Base-by-base conservation (phyloP, 2,888 invertebrate genomes). In the Drosophila mayaguana region DNA sequence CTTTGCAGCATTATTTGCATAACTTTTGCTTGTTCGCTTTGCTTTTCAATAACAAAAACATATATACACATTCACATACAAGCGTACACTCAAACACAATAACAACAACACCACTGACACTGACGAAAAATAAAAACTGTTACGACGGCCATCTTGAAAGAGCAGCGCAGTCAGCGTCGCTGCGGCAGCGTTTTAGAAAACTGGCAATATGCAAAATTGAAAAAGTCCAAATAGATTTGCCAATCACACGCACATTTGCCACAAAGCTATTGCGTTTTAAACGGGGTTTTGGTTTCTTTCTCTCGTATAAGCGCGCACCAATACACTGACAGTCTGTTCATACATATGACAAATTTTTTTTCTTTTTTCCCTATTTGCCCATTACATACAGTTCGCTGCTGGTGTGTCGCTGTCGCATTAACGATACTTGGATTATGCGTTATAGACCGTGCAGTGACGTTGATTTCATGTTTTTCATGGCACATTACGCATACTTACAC, bases 111-210 rank as follows among this genome's bases (percentile, higher is more conserved):
- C 32, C 75, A 80, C 80, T 72, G 80, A 79, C 86, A 86, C 78
- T 75, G 77, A 76, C 86, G 78, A 74, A 86, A 79, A 79, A 81
- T 80, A 86, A 83, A 89, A 89, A 91, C 89, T 90, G 90, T 91
- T 92, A 90, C 87, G 91, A 89, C 92, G 91, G 92, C 92, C 92
- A 92, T 92, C 91, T 92, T 92, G 91, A 83, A 91, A 90, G 80
- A 90, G 81, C 78, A 79, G 76, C 73, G 76, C 75, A 65, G 66
- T 50, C 64, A 78, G 65, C 66, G 72, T 69, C 57, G 61, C 68
- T 65, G 70, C 62, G 55, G 56, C 68, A 64, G 69, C 46, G 62
- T 54, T 60, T 72, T 38, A 36, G 38, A 73, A 65, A 67, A 78
- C 69, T 63, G 61, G 45, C 75, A 72, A 63, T 78, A 81, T 81